phyloP scores from a whole-genome alignment of 2,797 vertebrate genomes.

The Sternotherus odoratus region DNA sequence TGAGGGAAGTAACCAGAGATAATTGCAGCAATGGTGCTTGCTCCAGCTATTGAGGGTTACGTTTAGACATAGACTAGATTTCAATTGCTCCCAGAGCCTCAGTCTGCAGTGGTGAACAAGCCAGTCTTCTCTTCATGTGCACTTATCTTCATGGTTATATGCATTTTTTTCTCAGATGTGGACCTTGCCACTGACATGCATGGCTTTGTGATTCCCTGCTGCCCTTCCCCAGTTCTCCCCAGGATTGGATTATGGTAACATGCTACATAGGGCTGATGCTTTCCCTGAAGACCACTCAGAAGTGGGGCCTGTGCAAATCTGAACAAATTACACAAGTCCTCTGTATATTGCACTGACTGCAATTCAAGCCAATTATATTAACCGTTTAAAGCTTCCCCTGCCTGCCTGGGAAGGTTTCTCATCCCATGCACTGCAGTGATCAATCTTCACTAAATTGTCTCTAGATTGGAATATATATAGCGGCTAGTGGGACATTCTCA shows the following conservation, averaged over 20 bases:
- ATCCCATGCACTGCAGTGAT: not conserved
- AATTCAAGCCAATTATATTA: not conserved
- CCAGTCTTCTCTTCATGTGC: no score
- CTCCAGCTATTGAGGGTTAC: no score
- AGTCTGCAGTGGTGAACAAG: no score
- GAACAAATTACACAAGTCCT: not conserved
- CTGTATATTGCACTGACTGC: not conserved
- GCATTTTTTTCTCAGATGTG: no score
- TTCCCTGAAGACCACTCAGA: not conserved
- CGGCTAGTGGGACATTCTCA: not conserved
- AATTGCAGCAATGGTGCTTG: no score
- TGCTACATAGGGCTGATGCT: not conserved
- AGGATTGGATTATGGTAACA: not conserved
- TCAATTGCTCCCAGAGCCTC: no score
- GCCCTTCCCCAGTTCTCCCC: not conserved
- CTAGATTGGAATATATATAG: not conserved
- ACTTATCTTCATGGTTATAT: no score
- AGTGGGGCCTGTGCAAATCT: not conserved
- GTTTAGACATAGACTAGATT: no score
- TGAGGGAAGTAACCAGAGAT: no score
- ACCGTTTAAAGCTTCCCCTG: not conserved
- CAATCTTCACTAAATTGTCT: not conserved
- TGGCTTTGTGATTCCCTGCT: not conserved
- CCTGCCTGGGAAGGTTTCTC: not conserved
- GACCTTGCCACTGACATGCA: no score